A percentile compares a stretch with the other conserved stretches of the same genome.
Evolutionary conservation across 2,113 vertebrate species (phyloP).

Genomic region (Coryphaenoides rupestris): DNA sequence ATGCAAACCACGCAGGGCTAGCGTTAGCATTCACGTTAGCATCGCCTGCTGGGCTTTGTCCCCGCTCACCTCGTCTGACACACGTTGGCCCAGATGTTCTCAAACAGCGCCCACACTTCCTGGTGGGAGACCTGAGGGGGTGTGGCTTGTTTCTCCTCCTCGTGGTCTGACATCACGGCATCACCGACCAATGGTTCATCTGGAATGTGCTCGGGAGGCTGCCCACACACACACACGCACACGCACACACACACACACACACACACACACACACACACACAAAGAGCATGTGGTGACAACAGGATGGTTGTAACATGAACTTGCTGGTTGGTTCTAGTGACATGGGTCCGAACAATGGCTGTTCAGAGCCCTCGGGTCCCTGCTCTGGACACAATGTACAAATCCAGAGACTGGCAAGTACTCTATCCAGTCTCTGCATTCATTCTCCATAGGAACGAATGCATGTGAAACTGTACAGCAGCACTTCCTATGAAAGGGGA

Average conservation of each 20-base stretch:
- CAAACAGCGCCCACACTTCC: conserved; percentile 86
- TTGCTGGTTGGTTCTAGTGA: too few species aligned
- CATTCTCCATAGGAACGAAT: too few species aligned
- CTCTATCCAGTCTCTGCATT: too few species aligned
- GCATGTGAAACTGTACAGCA: too few species aligned
- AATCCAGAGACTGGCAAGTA: too few species aligned
- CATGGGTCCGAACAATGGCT: too few species aligned
- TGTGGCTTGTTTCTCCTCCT: conserved; percentile 38
- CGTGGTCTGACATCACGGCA: conserved; percentile 63
- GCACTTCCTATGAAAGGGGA: too few species aligned
- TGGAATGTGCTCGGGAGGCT: conserved; percentile 6
- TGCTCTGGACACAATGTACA: too few species aligned
- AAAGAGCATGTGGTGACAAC: neutral
- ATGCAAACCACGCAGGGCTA: too few species aligned
- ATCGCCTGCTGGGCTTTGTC: neutral
- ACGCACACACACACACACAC: conserved; percentile 15
- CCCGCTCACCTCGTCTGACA: conserved; percentile 78
- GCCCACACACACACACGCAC: conserved; percentile 14
- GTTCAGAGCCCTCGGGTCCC: too few species aligned
- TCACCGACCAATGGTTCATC: conserved; percentile 33
- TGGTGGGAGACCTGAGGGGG: conserved; percentile 61
- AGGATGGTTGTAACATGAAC: neutral
- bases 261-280: conserved; percentile 14
- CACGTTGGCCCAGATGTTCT: conserved; percentile 83
- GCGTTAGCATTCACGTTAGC: neutral